phyloP scores from a whole-genome alignment of 2,113 vertebrate species.

The Mustelus asterias region DNA sequence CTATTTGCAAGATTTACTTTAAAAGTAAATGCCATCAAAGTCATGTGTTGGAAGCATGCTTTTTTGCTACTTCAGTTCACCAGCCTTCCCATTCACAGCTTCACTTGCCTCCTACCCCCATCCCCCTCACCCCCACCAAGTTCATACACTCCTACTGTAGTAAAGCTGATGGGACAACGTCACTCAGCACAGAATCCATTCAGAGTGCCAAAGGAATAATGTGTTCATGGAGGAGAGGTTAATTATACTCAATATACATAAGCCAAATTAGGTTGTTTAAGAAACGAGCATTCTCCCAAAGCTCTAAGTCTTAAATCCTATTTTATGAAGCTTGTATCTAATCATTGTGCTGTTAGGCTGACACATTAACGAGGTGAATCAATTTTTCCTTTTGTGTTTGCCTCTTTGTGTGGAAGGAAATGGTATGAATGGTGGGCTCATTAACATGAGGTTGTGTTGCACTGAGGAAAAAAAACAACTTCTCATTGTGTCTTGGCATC shows the following conservation, averaged over 20 bases:
- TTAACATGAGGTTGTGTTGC: not conserved
- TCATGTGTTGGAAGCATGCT: not conserved
- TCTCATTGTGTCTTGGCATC: not conserved
- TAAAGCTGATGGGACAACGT: not conserved
- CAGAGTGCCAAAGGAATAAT: not conserved
- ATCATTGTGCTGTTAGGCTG: not conserved
- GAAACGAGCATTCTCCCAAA: not conserved
- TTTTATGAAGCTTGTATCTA: not conserved
- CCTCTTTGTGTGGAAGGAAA: not conserved
- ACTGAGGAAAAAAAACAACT: not conserved
- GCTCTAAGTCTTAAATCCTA: not conserved
- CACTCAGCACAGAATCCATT: not conserved
- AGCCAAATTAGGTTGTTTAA: not conserved
- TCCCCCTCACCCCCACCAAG: too few relatives aligned
- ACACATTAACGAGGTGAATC: not conserved
- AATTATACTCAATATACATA: not conserved
- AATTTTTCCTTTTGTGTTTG: not conserved
- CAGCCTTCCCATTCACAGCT: not conserved
- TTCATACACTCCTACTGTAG: not conserved
- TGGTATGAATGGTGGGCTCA: not conserved
- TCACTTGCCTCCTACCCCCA: not conserved
- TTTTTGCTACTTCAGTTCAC: not conserved
- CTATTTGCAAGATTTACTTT: not conserved
- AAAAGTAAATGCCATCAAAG: not conserved
- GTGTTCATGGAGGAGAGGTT: not conserved